These are phyloP conservation scores for Tetanocera ferruginea DNA, from an alignment of 2,888 invertebrate species.

Conservation along the genomic window DNA sequence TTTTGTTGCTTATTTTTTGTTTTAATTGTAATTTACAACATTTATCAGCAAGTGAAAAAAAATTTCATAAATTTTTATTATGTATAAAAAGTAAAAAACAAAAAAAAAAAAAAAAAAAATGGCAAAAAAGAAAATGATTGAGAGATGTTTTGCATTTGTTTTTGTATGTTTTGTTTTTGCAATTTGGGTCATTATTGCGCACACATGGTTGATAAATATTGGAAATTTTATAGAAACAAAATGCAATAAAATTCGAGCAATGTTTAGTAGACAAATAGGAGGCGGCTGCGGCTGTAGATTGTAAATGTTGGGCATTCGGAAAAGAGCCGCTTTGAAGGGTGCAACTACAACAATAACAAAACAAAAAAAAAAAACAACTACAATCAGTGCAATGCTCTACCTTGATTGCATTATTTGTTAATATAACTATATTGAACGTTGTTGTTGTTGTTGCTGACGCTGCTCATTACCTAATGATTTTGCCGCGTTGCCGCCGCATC, in stretches of 20 bases:
- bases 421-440: conserved; percentile 19
- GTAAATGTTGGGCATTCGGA: neutral
- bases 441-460: conserved; percentile 23
- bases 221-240: neutral
- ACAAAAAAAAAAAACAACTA: too few relatives aligned
- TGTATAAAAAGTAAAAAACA: conserved; percentile 33
- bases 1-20: conserved; percentile 37
- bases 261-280: conserved; percentile 20
- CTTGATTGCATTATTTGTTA: conserved; percentile 33
- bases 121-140: conserved; percentile 23
- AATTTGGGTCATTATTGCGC: conserved; percentile 52
- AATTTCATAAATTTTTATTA: conserved; percentile 40
- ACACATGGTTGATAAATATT: conserved; percentile 40
- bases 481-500: neutral
- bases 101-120: conserved; percentile 35
- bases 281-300: neutral
- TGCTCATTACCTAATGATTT: neutral
- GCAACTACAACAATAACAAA: neutral
- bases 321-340: neutral
- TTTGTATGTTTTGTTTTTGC: conserved; percentile 33
- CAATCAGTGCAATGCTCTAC: conserved; percentile 41
- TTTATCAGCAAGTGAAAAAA: conserved; percentile 23
- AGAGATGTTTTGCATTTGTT: conserved; percentile 6
- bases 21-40: conserved; percentile 29
- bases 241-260: neutral